Conservation (phyloP, 64 coral and sea anemone genomes). For the Trachythela sp. region DNA sequence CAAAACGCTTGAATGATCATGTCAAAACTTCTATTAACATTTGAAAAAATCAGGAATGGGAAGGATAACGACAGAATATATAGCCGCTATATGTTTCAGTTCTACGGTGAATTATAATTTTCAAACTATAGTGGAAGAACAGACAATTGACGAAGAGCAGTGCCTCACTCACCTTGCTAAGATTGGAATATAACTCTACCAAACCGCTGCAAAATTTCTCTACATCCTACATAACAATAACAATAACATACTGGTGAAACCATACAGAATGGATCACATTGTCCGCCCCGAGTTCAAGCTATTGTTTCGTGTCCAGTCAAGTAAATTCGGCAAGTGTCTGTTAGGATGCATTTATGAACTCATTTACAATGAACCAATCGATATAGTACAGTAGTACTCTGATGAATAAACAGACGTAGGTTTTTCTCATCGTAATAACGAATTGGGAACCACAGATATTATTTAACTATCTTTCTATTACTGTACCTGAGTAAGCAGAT, state of each 20-base stretch:
- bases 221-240: slow-evolving; percentile 65
- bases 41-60: neutral
- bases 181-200: slow-evolving; percentile 90
- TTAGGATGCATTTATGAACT: too few relatives aligned
- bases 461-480: neutral
- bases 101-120: too few relatives aligned
- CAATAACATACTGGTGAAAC: neutral
- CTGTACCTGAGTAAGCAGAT: slow-evolving; percentile 87
- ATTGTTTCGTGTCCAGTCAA: too few relatives aligned
- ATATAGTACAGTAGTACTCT: too few relatives aligned
- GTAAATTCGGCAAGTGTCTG: too few relatives aligned
- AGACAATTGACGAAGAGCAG: neutral
- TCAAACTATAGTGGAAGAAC: too few relatives aligned
- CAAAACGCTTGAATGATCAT: neutral
- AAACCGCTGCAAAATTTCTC: slow-evolving; percentile 97
- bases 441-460: neutral
- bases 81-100: too few relatives aligned
- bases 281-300: too few relatives aligned
- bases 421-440: neutral
- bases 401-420: too few relatives aligned
- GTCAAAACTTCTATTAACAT: neutral
- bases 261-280: too few relatives aligned
- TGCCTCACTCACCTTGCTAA: slow-evolving; percentile 69
- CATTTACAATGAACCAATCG: too few relatives aligned
- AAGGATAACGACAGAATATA: too few relatives aligned